Base-by-base conservation (phyloP, 2,888 invertebrate species). In the Agonopterix arenella region DNA sequence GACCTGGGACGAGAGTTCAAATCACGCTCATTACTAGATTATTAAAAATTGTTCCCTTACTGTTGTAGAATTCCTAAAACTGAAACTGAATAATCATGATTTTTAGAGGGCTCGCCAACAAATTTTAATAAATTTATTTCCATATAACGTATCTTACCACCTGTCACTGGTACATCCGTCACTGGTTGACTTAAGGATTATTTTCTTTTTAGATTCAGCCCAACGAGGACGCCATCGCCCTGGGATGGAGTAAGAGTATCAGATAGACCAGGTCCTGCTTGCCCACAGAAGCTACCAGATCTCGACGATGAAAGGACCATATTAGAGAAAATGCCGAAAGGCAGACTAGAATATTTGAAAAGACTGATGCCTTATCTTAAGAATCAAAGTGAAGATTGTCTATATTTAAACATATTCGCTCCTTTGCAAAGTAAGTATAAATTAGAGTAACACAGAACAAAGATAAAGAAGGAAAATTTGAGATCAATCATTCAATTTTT, bases 371-470 rank as follows among this genome's bases (percentile, higher is more conserved):
- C 97, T 63, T 94, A 95, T 90, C 93, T 98, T 79, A 93, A 93
- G 84, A 95, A 97, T 86, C 98, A 98, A 91, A 96, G 95, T 80
- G 99, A 99, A 92, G 98, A 99, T 91, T 99, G 99, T 81, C 93
- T 99, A 62, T 98, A 97, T 86, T 93, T 99, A 81, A 99, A 99
- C 90, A 94, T 99, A 77, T 99, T 97, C 90, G 96, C 97, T 44
- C 98, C 98, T 54, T 94, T 95, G 71, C 95, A 96, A 93, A 97
- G 98, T 98, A 89, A 92, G 93, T 50, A 46, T n/a, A 3, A 40
- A 40, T 4, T 40, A 40, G 9, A 28, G 7, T 7, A 28, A 28
- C 28, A 28, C 28, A 28, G 5, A 28, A 28, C 28, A 28, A 28
- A 28, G 28, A 28, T 28, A 28, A 28, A 28, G 5, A 28, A 28